phyloP scores from a whole-genome alignment of 1,140 invertebrate genomes.

The Cotesia vestalis region DNA sequence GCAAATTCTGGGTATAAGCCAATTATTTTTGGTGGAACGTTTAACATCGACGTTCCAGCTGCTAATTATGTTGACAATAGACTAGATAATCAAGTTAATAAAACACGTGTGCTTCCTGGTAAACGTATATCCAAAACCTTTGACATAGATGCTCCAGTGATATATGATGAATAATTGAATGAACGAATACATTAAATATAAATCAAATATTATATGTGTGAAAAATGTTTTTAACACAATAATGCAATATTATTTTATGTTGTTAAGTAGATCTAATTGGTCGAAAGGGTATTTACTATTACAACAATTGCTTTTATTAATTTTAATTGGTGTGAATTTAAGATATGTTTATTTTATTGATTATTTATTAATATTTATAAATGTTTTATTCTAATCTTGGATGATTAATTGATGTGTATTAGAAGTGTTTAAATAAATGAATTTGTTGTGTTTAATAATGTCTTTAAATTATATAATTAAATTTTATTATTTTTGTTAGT shows the following conservation, averaged over 20 bases:
- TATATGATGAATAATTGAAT: not conserved
- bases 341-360: not conserved
- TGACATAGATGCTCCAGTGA: conserved; percentile 70
- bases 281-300: too few species aligned
- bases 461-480: conserved; percentile 7
- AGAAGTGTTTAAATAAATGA: too few species aligned
- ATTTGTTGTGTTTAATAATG: too few species aligned
- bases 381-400: not conserved
- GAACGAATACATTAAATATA: conserved; percentile 42
- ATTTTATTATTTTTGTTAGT: not conserved
- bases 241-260: too few species aligned
- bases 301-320: too few species aligned
- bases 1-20: conserved; percentile 67
- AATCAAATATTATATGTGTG: conserved; percentile 35
- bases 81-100: not conserved
- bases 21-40: conserved; percentile 82
- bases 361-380: conserved; percentile 3
- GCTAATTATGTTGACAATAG: conserved; percentile 39
- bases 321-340: not conserved
- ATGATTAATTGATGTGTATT: too few species aligned
- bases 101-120: conserved; percentile 46
- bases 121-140: conserved; percentile 68
- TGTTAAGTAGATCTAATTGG: not conserved
- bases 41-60: conserved; percentile 77
- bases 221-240: too few species aligned